A percentile compares a stretch with the other conserved stretches of the same genome.
phyloP scores from a whole-genome alignment of 1,140 invertebrate species.

The Pissodes strobi region DNA sequence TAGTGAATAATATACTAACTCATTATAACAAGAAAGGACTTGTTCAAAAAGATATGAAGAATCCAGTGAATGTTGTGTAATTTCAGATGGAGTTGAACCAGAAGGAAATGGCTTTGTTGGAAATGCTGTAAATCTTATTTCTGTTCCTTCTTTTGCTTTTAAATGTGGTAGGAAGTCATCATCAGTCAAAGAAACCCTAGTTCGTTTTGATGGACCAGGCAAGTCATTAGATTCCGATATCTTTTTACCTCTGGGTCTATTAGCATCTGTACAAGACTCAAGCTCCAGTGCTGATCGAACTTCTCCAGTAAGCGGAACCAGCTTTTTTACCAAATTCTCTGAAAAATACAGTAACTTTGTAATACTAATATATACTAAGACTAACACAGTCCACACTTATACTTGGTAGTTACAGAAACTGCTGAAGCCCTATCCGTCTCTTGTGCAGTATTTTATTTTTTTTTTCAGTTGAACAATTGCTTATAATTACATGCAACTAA shows the following conservation, averaged over 20 bases:
- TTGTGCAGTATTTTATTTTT: too few species aligned
- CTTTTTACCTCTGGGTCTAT: constrained; percentile 62
- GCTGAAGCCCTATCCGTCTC: too few species aligned
- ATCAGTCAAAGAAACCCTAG: constrained; percentile 60
- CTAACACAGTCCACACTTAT: too few species aligned
- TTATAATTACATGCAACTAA: too few species aligned
- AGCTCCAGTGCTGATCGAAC: constrained; percentile 75
- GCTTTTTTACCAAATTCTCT: constrained; percentile 58
- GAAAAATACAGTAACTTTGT: constrained; percentile 38
- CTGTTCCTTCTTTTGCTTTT: constrained; percentile 75
- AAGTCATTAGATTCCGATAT: constrained; percentile 35
- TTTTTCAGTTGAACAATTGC: too few species aligned
- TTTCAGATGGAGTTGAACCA: constrained; percentile 77
- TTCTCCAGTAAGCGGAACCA: constrained; percentile 66
- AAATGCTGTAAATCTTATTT: constrained; percentile 77
- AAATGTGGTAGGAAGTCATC: constrained; percentile 80
- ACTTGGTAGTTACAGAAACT: too few species aligned
- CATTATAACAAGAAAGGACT: constrained; percentile 65
- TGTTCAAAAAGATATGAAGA: constrained; percentile 76
- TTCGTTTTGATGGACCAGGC: constrained; percentile 41
- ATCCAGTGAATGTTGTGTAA: constrained; percentile 86
- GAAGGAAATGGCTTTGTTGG: constrained; percentile 78
- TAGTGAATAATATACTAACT: constrained; percentile 63
- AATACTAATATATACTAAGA: too few species aligned
- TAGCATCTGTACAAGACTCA: constrained; percentile 65